A percentile compares a stretch with the other conserved stretches of the same genome.
phyloP scores from a whole-genome alignment of 2,888 invertebrate genomes.

The Drepana falcataria region DNA sequence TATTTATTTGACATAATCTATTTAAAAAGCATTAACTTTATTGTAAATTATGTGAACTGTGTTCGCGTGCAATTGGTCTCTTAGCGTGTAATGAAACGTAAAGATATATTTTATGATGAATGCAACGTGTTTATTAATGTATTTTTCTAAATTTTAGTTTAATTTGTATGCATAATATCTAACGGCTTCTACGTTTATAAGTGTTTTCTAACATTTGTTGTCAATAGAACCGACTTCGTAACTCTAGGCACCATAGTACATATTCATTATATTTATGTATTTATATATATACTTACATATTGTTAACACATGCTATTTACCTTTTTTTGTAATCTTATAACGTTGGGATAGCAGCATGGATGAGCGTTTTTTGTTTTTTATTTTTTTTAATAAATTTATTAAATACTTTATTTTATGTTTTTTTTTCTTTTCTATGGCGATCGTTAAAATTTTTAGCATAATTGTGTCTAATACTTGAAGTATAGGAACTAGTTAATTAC shows the following conservation, averaged over 20 bases:
- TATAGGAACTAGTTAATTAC: conserved; percentile 14
- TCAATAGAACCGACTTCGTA: conserved; percentile 6
- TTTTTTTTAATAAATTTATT: conserved; percentile 75
- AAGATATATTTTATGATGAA: conserved; percentile 56
- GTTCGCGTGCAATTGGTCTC: conserved; percentile 47
- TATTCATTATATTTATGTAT: conserved; percentile 27
- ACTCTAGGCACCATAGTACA: conserved; percentile 22
- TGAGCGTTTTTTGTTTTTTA: conserved; percentile 59
- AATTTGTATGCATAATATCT: conserved; percentile 33
- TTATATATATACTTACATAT: conserved; percentile 45
- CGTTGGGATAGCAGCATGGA: conserved; percentile 59
- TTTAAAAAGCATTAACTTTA: conserved; percentile 31
- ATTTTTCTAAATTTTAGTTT: conserved; percentile 61
- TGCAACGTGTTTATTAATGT: conserved; percentile 38
- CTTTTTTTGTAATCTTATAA: conserved; percentile 58
- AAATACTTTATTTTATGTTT: conserved; percentile 53
- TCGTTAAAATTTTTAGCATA: conserved; percentile 7
- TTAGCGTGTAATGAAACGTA: conserved; percentile 27
- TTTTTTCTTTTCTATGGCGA: conserved; percentile 23
- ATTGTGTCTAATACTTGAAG: conserved; percentile 7
- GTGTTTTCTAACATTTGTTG: conserved; percentile 30
- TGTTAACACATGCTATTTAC: conserved; percentile 57
- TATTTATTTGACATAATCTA: conserved; percentile 43
- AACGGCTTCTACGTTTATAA: conserved; percentile 31
- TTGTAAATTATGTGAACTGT: conserved; percentile 30